Conservation (phyloP, 2,113 vertebrate genomes). For the Protobothrops mucrosquamatus region DNA sequence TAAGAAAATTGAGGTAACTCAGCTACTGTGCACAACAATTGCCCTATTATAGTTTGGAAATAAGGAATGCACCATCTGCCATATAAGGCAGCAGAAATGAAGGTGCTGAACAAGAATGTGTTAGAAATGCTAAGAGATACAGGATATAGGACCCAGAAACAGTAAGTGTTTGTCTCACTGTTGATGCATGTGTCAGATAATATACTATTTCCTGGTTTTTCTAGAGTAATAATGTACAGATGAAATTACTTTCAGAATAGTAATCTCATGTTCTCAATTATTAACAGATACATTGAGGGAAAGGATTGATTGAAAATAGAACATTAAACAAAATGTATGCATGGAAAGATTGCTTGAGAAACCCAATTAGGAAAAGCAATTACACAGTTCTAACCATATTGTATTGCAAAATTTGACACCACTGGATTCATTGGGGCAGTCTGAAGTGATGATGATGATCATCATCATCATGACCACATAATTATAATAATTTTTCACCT, state of each 20-base stretch:
- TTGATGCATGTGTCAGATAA: neutral
- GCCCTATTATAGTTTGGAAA: neutral
- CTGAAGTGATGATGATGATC: neutral
- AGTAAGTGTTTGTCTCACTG: neutral
- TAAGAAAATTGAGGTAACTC: neutral
- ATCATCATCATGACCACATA: neutral
- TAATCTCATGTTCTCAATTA: neutral
- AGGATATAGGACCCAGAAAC: neutral
- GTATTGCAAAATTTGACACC: neutral
- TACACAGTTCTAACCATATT: neutral
- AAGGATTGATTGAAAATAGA: neutral
- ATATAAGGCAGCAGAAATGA: neutral
- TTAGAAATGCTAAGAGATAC: neutral
- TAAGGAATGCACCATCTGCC: neutral
- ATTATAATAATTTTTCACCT: neutral
- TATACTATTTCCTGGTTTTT: neutral
- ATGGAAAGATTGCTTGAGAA: neutral
- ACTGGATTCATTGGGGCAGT: neutral
- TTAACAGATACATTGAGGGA: neutral
- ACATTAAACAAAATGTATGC: neutral
- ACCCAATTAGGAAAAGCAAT: neutral
- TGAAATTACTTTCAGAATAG: neutral
- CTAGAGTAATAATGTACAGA: neutral
- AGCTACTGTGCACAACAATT: neutral
- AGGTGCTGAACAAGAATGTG: neutral